Evolutionary conservation across 2,888 invertebrate genomes (phyloP), one percentile per base, ranked within the genome.

Genomic region (Leptopilina myrica): DNA sequence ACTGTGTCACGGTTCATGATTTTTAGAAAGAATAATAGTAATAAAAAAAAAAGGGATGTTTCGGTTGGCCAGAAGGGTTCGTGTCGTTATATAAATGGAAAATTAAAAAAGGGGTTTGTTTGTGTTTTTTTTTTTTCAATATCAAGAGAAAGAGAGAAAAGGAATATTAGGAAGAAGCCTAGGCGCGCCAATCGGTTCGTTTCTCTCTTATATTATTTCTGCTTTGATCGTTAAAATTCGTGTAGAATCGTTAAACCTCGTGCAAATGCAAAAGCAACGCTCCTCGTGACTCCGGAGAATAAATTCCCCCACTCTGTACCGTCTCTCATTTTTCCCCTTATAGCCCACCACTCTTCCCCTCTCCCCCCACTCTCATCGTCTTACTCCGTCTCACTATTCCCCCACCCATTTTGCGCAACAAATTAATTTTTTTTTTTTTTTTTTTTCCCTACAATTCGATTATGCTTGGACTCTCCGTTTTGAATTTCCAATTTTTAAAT

Each of bases 171-270:
- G 33, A 33, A 43, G 11, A 49, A 49, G 49, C 49, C 43, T 6
- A 8, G 49, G 11, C 12, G 49, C 49, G 49, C 49, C 49, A 49
- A 49, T 14, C 56, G 53, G 69, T 53, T 53, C 12, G 26, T 26
- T 53, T 33, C 46, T 66, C 43, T 87, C 82, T 84, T 83, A 20
- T 20, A 20, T 20, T 20, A 20, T 20, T 81, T 80, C 67, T 49
- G 7, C 26, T 15, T 9, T 33, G 56, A 73, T 73, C 69, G 56
- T 73, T 73, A n/a, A n/a, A 79, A 69, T 85, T 87, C 84, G 86
- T 77, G 76, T 40, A 62, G 62, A 76, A 85, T 85, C 84, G 82
- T 76, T 78, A 81, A 49, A 79, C 81, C 76, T 80, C 84, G 84
- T 75, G 79, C 77, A 79, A 79, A 33, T 81, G 64, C 81, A 78